Base-by-base conservation (phyloP, 37 sponge, comb jelly and placozoan species). In the Agelas oroides region DNA sequence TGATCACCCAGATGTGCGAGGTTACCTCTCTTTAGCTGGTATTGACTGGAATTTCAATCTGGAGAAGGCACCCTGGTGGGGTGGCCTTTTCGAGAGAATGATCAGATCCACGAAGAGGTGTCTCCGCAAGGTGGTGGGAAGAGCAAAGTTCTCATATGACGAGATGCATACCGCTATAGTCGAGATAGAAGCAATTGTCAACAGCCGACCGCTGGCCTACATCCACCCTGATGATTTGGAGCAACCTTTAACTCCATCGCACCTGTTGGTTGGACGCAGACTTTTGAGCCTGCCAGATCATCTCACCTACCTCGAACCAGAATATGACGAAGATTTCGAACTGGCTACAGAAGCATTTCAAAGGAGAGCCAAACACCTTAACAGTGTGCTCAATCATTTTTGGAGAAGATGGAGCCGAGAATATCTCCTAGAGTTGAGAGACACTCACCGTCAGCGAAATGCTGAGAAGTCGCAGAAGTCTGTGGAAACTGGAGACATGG, bases 11-110 rank as follows among this genome's bases (percentile, higher is more conserved):
- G 88, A 73, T 13, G 24, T 52, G 1, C 59, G 72, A 58, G 52
- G 40, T 0, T 81, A 75, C 38, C 59, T 87, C 30, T 0, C 59
- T 6, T 30, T 40, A 37, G 39, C 28, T 59, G 65, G 82, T n/a
- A 37, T 87, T 37, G 58, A 87, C 17, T 87, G 88, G 88, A 74
- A 30, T 28, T 87, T 87, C 60, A 81, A 87, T 36, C 73, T 87
- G 0, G 80, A 79, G 36, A 87, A 62, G 66, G 80, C 80, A 19
- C 80, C 80, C 1, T 87, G 87, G 87, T 87, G 87, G 87, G 82
- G 88, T 24, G 88, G 88, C 64, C 32, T 87, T 1, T 87, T 87
- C 55, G 82, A 81, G 53, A 35, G 82, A 33, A 39, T 87, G 76
- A 39, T 87, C 37, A 65, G 30, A 40, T 75, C 75, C 1, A 37